Conservation (phyloP, 2,113 vertebrate species). For the Lepisosteus oculatus region DNA sequence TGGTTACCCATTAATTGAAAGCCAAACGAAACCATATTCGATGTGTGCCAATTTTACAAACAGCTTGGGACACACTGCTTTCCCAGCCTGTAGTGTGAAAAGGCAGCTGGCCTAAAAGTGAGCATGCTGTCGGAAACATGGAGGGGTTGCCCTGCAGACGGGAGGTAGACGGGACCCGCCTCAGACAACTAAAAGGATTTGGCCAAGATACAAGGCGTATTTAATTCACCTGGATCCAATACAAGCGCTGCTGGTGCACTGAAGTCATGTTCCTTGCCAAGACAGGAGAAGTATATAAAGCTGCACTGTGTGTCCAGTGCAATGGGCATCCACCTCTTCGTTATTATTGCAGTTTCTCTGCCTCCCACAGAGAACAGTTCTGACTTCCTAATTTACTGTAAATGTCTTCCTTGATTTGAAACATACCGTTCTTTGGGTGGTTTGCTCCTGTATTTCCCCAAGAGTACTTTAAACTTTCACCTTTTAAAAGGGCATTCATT, state of each 20-base stretch:
- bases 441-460: too few species aligned
- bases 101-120: conserved; percentile 6
- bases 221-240: conserved; percentile 5
- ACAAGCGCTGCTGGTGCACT: background rate
- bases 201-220: background rate
- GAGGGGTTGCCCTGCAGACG: background rate
- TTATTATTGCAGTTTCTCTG: background rate
- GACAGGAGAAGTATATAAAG: background rate
- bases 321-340: background rate
- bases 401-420: too few species aligned
- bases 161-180: conserved; percentile 1
- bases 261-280: background rate
- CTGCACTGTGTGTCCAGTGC: background rate
- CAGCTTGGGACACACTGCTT: background rate
- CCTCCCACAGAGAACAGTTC: background rate
- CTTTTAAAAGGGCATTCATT: too few species aligned
- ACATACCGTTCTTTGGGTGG: too few species aligned
- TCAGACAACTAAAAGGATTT: conserved; percentile 16
- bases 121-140: too few species aligned
- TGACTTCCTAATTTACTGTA: too few species aligned
- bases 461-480: too few species aligned
- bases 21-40: too few species aligned
- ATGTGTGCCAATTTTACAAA: background rate
- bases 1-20: too few species aligned
- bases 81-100: conserved; percentile 10